A percentile compares a stretch with the other conserved stretches of the same genome.
These are phyloP conservation scores for Acleris emargana DNA, from an alignment of 2,888 invertebrate species.

Conservation along the genomic window DNA sequence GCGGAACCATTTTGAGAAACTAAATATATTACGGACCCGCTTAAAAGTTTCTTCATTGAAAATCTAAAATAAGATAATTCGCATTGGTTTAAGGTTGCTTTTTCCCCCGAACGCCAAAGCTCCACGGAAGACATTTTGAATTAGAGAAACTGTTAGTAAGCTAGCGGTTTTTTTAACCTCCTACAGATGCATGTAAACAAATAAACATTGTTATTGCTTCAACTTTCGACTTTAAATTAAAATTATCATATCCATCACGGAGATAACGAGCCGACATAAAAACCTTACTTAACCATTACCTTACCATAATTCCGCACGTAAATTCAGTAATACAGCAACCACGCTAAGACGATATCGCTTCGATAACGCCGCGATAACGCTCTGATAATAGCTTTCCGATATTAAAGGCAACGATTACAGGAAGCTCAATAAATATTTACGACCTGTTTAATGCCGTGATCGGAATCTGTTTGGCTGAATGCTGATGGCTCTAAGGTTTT, in stretches of 20 bases:
- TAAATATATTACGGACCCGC: too few relatives aligned
- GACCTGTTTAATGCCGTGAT: constrained; percentile 31
- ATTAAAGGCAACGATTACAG: constrained; percentile 38
- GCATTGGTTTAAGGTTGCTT: too few relatives aligned
- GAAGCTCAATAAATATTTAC: constrained; percentile 33
- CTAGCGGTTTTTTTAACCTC: too few relatives aligned
- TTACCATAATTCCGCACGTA: constrained; percentile 8
- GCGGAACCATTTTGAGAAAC: neutral
- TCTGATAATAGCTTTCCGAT: constrained; percentile 56
- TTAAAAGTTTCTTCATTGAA: too few relatives aligned
- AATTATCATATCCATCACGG: neutral
- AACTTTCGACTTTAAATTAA: neutral
- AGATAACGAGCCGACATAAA: constrained; percentile 12
- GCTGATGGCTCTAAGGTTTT: constrained; percentile 2
- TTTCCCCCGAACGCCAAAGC: too few relatives aligned
- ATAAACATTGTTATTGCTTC: neutral
- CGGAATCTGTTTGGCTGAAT: constrained; percentile 20
- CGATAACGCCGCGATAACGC: constrained; percentile 54
- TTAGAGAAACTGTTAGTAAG: too few relatives aligned
- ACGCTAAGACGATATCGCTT: constrained; percentile 43
- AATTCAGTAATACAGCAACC: constrained; percentile 15
- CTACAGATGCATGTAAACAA: neutral
- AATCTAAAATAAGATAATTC: too few relatives aligned
- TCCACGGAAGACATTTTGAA: too few relatives aligned
- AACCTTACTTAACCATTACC: constrained; percentile 24